Percentiles rank a stretch among this genome's conserved stretches.
phyloP scores from a whole-genome alignment of 2,888 invertebrate genomes.

The Mesorhabditis belari region DNA sequence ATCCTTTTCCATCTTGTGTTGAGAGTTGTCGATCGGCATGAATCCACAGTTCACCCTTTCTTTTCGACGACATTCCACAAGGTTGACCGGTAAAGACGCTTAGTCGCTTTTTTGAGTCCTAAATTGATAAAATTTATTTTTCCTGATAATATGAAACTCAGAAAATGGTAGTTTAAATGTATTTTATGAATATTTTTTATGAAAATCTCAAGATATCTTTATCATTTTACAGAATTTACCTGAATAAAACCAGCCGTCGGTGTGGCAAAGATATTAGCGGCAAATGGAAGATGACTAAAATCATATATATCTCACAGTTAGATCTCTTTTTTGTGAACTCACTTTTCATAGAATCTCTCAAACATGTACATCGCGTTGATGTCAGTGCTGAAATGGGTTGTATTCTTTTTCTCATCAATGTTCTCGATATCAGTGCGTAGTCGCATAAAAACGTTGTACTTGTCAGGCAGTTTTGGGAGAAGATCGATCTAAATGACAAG shows the following conservation, averaged over 20 bases:
- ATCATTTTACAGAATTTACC: too few species aligned
- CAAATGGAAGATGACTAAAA: too few species aligned
- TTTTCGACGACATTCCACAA: background rate
- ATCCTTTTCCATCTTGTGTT: conserved; percentile 28
- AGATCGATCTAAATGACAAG: background rate
- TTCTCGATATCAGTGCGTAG: conserved; percentile 1
- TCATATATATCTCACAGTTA: too few species aligned
- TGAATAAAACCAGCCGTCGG: background rate
- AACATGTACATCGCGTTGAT: conserved; percentile 27
- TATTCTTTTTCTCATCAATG: conserved; percentile 2
- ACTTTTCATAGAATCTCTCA: conserved; percentile 11
- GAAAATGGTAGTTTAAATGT: too few species aligned
- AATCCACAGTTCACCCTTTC: background rate
- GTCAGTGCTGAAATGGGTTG: conserved; percentile 22
- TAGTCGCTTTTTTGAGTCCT: background rate
- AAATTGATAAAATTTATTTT: too few species aligned
- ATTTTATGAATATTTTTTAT: too few species aligned
- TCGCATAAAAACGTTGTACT: background rate
- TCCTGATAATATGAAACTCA: too few species aligned
- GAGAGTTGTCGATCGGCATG: conserved; percentile 18
- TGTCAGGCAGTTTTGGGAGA: background rate
- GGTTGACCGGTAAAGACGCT: background rate
- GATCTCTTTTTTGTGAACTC: too few species aligned
- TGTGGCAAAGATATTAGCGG: background rate
- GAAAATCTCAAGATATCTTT: too few species aligned